Conservation (phyloP, 2,113 vertebrate species). For the Clinocottus analis region DNA sequence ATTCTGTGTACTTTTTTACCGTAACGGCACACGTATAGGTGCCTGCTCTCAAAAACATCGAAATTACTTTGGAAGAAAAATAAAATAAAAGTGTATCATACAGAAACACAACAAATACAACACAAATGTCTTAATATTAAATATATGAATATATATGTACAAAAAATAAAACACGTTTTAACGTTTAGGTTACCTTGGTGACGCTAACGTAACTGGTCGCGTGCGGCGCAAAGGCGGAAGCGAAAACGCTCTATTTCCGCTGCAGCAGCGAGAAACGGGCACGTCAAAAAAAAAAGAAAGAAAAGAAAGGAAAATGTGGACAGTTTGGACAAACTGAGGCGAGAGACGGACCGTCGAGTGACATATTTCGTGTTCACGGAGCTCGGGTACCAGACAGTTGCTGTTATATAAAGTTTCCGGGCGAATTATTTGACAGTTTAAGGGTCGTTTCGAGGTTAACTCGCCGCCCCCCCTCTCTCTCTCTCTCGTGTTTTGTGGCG, state of each 20-base stretch:
- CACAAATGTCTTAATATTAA: not conserved
- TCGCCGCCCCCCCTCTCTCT: not conserved
- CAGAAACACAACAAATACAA: not conserved
- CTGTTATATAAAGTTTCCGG: not conserved
- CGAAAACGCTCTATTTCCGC: constrained; percentile 74
- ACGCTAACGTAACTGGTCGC: constrained; percentile 55
- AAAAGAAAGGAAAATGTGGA: constrained; percentile 73
- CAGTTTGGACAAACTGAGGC: constrained; percentile 49
- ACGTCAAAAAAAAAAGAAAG: constrained; percentile 50
- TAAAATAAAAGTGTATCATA: not conserved
- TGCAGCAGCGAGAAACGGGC: constrained; percentile 65
- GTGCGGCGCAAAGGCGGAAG: constrained; percentile 56
- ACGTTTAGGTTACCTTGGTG: not conserved
- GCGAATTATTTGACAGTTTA: not conserved
- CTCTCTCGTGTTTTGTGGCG: not conserved
- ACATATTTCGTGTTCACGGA: fast-evolving
- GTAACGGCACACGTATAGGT: constrained; percentile 21
- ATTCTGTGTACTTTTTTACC: constrained; percentile 47
- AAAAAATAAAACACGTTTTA: not conserved
- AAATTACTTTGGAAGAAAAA: not conserved
- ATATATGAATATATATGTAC: not conserved
- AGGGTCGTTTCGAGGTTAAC: constrained; percentile 55
- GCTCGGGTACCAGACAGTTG: not conserved
- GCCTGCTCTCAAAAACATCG: not conserved
- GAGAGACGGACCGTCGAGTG: not conserved